These are phyloP conservation scores for Norana najaformis DNA, from an alignment of 2,888 invertebrate genomes.

Conservation along the genomic window DNA sequence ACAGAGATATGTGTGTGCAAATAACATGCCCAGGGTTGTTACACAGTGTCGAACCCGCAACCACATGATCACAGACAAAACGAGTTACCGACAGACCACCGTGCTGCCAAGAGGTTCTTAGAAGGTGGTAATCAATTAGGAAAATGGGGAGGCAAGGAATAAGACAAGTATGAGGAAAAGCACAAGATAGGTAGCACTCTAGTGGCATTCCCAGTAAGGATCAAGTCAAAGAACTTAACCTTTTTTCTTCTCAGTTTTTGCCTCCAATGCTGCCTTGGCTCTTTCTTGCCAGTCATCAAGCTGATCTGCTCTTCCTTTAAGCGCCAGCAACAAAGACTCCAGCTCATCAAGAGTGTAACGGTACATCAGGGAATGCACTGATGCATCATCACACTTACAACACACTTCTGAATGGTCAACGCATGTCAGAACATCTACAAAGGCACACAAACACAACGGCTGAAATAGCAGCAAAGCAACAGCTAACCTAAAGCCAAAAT, in stretches of 20 bases:
- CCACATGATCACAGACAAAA: background rate
- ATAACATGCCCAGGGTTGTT: no score
- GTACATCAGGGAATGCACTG: constrained; percentile 64
- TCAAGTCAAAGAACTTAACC: constrained; percentile 47
- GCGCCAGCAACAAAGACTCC: constrained; percentile 81
- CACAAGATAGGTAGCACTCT: background rate
- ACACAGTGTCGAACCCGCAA: no score
- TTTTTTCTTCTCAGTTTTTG: constrained; percentile 63
- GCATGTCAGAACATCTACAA: constrained; percentile 73
- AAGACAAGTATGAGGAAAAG: background rate
- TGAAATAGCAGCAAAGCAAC: background rate
- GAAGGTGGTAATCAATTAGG: background rate
- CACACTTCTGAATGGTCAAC: constrained; percentile 82
- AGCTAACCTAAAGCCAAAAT: background rate
- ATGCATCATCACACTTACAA: constrained; percentile 72
- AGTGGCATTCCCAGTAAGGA: no score
- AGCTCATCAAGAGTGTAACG: constrained; percentile 94
- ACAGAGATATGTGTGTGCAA: no score
- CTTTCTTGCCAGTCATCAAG: constrained; percentile 89
- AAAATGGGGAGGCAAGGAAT: background rate
- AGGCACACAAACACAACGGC: background rate
- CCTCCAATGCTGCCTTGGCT: constrained; percentile 82
- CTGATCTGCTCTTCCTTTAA: constrained; percentile 84
- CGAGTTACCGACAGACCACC: no score
- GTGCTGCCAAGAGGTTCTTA: no score